Evolutionary conservation across 2,797 vertebrate species (phyloP).

Genomic region (Lithobates sylvaticus): DNA sequence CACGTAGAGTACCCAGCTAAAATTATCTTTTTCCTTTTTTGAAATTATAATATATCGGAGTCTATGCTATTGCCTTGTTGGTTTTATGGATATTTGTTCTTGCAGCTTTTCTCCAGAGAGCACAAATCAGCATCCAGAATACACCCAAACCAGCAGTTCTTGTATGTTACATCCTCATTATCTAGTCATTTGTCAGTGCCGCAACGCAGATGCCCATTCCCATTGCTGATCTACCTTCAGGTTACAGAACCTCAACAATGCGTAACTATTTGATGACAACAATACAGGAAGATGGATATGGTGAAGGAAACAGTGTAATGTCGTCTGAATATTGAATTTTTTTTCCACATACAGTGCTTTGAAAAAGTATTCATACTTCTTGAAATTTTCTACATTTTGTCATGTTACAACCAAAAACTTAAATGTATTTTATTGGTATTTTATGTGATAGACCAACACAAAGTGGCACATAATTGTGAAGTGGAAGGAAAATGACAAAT

Average conservation of each 20-base stretch:
- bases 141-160: slow-evolving; percentile 39
- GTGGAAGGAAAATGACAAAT: no score
- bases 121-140: slow-evolving; percentile 53
- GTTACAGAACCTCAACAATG: slow-evolving; percentile 9
- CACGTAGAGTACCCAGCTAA: slow-evolving; percentile 34
- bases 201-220: slow-evolving; percentile 39
- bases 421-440: no score
- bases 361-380: no score
- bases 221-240: slow-evolving; percentile 32
- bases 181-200: slow-evolving; percentile 45
- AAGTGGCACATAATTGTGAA: no score
- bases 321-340: not conserved
- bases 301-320: not conserved
- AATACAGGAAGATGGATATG: slow-evolving; percentile 10
- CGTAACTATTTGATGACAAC: slow-evolving; percentile 30
- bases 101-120: slow-evolving; percentile 26
- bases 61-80: slow-evolving; percentile 10
- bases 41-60: slow-evolving; percentile 19
- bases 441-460: no score
- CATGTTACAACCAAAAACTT: no score
- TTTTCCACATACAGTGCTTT: not conserved
- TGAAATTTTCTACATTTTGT: no score
- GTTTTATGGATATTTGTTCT: slow-evolving; percentile 48
- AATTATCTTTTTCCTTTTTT: slow-evolving; percentile 13
- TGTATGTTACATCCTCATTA: slow-evolving; percentile 48